Base-by-base conservation (phyloP, 2,113 vertebrate genomes). In the Aepyceros melampus region DNA sequence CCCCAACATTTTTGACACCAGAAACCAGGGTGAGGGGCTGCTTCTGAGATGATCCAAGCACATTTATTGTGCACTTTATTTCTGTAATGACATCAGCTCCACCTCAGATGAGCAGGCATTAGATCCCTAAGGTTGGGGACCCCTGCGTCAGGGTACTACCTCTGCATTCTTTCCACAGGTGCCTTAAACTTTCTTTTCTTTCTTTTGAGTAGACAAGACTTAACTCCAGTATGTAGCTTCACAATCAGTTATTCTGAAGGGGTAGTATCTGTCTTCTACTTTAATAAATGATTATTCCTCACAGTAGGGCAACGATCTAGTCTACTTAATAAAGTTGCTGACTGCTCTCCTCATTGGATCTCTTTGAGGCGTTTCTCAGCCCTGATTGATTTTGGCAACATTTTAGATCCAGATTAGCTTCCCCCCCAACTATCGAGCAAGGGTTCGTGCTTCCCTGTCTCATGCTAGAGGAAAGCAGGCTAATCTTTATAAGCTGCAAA, bases 381-480 rank as follows among this genome's bases (percentile, higher is more conserved):
- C 43, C 14, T 74, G 31, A 84, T 58, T 93, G 47, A 90, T 97
- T 27, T 82, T 86, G 78, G 43, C 53, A 83, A 86, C 33, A 51
- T 94, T 96, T 93, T 91, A 85, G 55, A 85, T 87, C 53, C 84
- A 94, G 51, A n/a, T 94, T 33, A 45, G 7, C 45, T 84, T 96
- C 83, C 56, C 74, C 49, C 29, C 6, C 76, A 49, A 49, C 16
- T 43, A 62, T 43, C 87, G 19, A 79, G 12, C 31, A 74, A 84
- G 56, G 71, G 51, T 93, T 74, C 45, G 5, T 87, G 47, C 27
- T 67, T 67, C 33, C 29, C 62, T 87, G 29, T 89, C 60, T 82
- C 31, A 5, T 25, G 23, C 31, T 55, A 17, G 17, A 79, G 36
- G 76, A 62, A 84, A 60, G 19, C 21, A 49, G 51, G 27, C 64